A percentile compares a stretch with the other conserved stretches of the same genome.
Evolutionary conservation across 2,113 vertebrate genomes (phyloP).

Genomic region (Macrotus californicus): DNA sequence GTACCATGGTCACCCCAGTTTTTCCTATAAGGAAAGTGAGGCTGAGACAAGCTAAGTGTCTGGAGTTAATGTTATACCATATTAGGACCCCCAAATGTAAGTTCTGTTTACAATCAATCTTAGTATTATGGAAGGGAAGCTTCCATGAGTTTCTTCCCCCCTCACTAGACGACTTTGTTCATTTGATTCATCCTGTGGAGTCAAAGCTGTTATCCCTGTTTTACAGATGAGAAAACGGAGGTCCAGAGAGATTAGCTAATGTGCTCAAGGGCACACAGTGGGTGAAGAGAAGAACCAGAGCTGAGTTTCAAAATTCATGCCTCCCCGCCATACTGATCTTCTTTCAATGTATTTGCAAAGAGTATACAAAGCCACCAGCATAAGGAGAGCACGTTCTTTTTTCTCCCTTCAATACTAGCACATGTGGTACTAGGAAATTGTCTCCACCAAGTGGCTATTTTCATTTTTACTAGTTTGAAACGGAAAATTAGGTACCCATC

Average conservation of each 20-base stretch:
- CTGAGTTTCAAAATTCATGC: not conserved
- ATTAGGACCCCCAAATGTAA: not conserved
- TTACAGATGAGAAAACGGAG: not conserved
- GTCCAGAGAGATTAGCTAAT: not conserved
- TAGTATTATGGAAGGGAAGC: not conserved
- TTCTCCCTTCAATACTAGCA: not conserved
- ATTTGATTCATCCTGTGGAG: not conserved
- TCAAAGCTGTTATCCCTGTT: not conserved
- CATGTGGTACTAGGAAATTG: not conserved
- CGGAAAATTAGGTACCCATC: not conserved
- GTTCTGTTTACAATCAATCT: not conserved
- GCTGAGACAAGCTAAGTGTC: not conserved
- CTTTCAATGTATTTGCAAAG: not conserved
- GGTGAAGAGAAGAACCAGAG: not conserved
- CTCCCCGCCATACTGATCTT: not conserved
- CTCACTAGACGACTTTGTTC: not conserved
- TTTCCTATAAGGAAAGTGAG: not conserved
- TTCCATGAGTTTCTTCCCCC: not conserved
- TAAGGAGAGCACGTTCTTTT: not conserved
- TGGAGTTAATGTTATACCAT: not conserved
- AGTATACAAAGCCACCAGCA: not conserved
- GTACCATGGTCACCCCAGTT: not conserved
- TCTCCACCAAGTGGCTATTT: slow-evolving; percentile 31
- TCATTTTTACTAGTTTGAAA: slow-evolving; percentile 1
- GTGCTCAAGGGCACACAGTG: not conserved